These are phyloP conservation scores for Psophia crepitans DNA, from an alignment of 2,113 vertebrate species.

Conservation along the genomic window DNA sequence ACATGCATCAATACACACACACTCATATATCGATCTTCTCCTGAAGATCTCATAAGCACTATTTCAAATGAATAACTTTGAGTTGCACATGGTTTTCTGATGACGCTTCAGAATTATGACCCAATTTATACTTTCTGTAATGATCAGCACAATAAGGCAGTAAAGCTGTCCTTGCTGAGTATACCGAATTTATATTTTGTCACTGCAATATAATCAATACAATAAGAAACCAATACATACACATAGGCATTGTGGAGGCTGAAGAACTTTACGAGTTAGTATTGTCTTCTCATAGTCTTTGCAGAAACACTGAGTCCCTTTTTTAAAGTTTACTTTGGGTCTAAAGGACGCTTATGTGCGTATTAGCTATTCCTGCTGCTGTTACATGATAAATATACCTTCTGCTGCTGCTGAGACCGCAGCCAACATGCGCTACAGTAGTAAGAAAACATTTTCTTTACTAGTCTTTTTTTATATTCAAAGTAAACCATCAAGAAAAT, in stretches of 20 bases:
- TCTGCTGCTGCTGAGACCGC: neutral
- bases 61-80: constrained; percentile 45
- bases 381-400: constrained; percentile 4
- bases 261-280: neutral
- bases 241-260: neutral
- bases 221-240: constrained; percentile 53
- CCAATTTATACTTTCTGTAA: constrained; percentile 66
- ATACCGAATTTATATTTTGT: constrained; percentile 65
- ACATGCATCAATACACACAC: fast-evolving
- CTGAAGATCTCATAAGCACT: constrained; percentile 48
- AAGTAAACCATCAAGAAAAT: neutral
- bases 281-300: neutral
- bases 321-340: neutral
- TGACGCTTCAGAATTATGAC: constrained; percentile 68
- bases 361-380: neutral
- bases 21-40: neutral
- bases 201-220: constrained; percentile 58
- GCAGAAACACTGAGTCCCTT: neutral
- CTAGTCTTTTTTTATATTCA: constrained; percentile 11
- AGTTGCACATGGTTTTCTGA: constrained; percentile 46
- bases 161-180: constrained; percentile 65
- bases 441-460: constrained; percentile 36
- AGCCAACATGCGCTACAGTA: neutral
- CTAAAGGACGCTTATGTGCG: neutral
- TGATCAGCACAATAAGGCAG: constrained; percentile 71